phyloP scores from a whole-genome alignment of 1,140 invertebrate genomes.

The Zaprionus ghesquierei region DNA sequence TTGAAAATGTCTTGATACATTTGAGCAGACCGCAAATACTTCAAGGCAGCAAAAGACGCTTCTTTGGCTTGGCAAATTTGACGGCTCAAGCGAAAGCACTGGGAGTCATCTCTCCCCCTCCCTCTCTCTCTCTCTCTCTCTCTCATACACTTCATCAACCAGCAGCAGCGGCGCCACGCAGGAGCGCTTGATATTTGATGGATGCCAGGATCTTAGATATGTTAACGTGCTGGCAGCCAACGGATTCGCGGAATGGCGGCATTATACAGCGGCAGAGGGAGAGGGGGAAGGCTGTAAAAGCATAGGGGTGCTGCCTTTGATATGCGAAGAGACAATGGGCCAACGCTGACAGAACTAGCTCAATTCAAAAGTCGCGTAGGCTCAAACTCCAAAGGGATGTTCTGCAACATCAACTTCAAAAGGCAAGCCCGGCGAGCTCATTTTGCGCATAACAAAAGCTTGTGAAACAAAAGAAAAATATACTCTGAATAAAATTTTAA shows the following conservation, averaged over 20 bases:
- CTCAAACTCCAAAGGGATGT: background rate
- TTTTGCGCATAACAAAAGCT: background rate
- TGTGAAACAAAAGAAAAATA: background rate
- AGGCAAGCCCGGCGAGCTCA: background rate
- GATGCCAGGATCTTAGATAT: slow-evolving; percentile 72
- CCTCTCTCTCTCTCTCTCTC: background rate
- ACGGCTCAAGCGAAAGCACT: slow-evolving; percentile 44
- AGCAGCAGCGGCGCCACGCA: slow-evolving; percentile 12
- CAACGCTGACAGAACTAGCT: background rate
- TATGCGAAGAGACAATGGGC: slow-evolving; percentile 58
- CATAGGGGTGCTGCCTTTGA: slow-evolving; percentile 46
- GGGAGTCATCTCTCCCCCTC: slow-evolving; percentile 6
- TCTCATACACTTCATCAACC: background rate
- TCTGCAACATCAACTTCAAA: background rate
- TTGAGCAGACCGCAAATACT: background rate
- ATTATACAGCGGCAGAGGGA: background rate
- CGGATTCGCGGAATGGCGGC: slow-evolving; percentile 47
- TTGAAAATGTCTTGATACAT: slow-evolving; percentile 46
- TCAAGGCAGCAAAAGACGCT: slow-evolving; percentile 2
- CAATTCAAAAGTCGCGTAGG: no score
- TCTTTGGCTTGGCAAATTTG: slow-evolving; percentile 47
- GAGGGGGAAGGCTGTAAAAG: background rate
- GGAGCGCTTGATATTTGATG: slow-evolving; percentile 72
- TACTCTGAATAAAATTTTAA: no score
- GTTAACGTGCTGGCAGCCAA: slow-evolving; percentile 68